A percentile compares a stretch with the other conserved stretches of the same genome.
Conservation (phyloP, 2,113 vertebrate genomes). For the Neomonachus schauinslandi region DNA sequence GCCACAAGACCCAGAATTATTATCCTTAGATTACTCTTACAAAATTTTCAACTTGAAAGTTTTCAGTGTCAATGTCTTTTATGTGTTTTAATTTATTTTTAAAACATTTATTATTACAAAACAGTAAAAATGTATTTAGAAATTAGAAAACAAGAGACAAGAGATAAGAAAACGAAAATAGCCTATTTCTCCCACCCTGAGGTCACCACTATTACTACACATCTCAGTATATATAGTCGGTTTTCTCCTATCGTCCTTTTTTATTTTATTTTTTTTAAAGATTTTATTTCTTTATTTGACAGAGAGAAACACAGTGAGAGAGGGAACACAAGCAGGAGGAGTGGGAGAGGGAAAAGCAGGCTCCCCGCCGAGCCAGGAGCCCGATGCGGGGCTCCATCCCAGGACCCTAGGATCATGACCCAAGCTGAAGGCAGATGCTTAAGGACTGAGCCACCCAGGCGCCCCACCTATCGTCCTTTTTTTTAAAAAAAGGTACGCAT, state of each 20-base stretch:
- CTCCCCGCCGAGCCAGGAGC: no score
- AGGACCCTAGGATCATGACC: no score
- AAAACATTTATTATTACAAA: neutral
- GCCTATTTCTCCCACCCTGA: neutral
- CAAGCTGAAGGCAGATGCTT: no score
- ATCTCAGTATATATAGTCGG: neutral
- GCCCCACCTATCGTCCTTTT: no score
- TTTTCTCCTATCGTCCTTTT: neutral
- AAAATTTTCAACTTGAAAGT: neutral
- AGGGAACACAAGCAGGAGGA: no score
- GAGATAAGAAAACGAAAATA: neutral
- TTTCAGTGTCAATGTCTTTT: neutral
- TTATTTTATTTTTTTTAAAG: no score
- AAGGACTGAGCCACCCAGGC: no score
- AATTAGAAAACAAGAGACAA: neutral
- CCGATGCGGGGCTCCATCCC: no score
- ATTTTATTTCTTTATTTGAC: no score
- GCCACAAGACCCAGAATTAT: neutral
- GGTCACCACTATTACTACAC: neutral
- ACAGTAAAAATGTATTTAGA: neutral
- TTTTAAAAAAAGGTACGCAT: no score
- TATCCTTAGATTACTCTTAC: neutral
- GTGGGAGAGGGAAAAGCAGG: no score
- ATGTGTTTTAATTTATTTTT: neutral
- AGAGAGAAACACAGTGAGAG: no score